Conservation (phyloP, 2,888 invertebrate species). For the Athalia circularis region DNA sequence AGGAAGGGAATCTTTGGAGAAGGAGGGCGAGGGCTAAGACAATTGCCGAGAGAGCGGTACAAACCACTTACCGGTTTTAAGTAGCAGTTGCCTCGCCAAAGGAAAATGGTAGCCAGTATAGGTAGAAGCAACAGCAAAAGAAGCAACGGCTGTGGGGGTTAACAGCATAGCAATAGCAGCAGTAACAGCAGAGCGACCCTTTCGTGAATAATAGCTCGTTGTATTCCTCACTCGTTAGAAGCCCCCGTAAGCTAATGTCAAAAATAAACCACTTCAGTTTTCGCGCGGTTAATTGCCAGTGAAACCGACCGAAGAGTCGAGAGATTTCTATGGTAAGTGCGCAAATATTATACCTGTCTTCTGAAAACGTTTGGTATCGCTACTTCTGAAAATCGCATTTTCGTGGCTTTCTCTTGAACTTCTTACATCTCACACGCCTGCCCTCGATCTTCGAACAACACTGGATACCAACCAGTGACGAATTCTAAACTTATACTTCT, state of each 20-base stretch:
- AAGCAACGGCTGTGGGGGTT: conserved; percentile 26
- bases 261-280: conserved; percentile 33
- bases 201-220: conserved; percentile 35
- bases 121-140: conserved; percentile 40
- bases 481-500: too few relatives aligned
- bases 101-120: conserved; percentile 27
- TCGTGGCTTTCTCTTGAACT: too few relatives aligned
- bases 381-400: neutral
- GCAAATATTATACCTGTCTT: neutral
- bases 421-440: too few relatives aligned
- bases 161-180: neutral
- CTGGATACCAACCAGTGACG: too few relatives aligned
- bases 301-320: conserved; percentile 28
- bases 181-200: conserved; percentile 24
- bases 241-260: conserved; percentile 29
- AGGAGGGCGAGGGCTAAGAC: conserved; percentile 50
- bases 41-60: conserved; percentile 57
- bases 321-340: neutral
- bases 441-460: too few relatives aligned
- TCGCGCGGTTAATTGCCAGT: conserved; percentile 11
- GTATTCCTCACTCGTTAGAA: conserved; percentile 41
- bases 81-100: conserved; percentile 52
- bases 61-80: conserved; percentile 59
- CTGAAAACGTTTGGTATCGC: neutral
- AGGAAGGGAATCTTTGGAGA: conserved; percentile 21